A percentile compares a stretch with the other conserved stretches of the same genome.
Conservation (phyloP, 2,113 vertebrate species). For the Orientallactaga bullata region DNA sequence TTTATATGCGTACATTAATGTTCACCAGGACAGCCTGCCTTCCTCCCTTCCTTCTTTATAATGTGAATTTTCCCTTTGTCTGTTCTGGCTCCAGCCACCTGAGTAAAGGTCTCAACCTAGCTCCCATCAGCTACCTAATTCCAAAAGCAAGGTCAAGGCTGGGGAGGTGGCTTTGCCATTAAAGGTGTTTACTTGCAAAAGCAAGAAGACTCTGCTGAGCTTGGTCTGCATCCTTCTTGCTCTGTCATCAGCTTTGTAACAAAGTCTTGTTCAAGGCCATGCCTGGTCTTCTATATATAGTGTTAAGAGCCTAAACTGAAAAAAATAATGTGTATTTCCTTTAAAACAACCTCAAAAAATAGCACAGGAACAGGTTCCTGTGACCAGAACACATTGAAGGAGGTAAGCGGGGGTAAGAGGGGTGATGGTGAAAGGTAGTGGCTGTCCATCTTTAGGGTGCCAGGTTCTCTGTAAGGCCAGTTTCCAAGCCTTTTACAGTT, state of each 20-base stretch:
- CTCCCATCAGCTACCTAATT: neutral
- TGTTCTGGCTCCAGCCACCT: neutral
- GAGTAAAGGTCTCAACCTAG: slow-evolving; percentile 24
- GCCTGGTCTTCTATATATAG: neutral
- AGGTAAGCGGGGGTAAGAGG: neutral
- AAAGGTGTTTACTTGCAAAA: too few species aligned
- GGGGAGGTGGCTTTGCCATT: too few species aligned
- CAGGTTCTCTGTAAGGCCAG: neutral
- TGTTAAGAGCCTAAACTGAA: neutral
- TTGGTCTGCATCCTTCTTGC: neutral
- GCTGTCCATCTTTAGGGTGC: neutral
- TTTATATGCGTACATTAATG: neutral
- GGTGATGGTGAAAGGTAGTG: neutral
- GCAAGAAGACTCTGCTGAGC: neutral
- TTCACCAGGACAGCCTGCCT: neutral
- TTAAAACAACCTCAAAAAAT: slow-evolving; percentile 2
- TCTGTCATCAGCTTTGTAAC: neutral
- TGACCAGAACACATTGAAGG: neutral
- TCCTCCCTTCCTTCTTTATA: neutral
- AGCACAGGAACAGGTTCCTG: neutral
- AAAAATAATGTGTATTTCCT: neutral
- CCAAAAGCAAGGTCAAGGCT: neutral
- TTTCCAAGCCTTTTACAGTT: neutral
- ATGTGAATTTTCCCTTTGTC: slow-evolving; percentile 14
- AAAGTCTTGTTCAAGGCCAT: neutral